Percentiles rank a stretch among this genome's conserved stretches.
These are phyloP conservation scores for Sorex maritimensis DNA, from an alignment of 2,797 vertebrate genomes.

Conservation along the genomic window DNA sequence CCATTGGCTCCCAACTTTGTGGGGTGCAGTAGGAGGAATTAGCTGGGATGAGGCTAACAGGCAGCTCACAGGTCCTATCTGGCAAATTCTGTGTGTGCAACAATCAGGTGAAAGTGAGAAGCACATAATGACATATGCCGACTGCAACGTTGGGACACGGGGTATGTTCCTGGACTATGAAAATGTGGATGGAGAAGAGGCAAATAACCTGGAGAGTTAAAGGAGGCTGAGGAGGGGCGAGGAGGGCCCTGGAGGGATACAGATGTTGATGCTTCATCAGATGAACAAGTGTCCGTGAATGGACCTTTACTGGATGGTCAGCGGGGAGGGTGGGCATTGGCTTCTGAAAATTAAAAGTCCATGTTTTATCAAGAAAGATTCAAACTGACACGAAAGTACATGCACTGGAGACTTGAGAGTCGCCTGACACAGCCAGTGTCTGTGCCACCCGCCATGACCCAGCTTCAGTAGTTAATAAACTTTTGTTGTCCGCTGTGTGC, in stretches of 20 bases:
- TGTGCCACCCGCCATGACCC: too few relatives aligned
- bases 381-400: not conserved
- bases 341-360: not conserved
- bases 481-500: too few relatives aligned
- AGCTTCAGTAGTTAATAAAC: too few relatives aligned
- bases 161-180: too few relatives aligned
- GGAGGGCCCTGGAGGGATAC: too few relatives aligned
- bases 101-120: not conserved
- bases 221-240: not conserved
- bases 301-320: too few relatives aligned
- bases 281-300: not conserved
- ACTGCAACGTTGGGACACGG: too few relatives aligned
- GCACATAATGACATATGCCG: not conserved
- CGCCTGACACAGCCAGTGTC: too few relatives aligned
- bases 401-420: too few relatives aligned
- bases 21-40: not conserved
- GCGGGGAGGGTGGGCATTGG: too few relatives aligned
- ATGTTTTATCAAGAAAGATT: not conserved
- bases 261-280: not conserved
- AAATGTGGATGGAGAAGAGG: not conserved
- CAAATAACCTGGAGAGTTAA: not conserved
- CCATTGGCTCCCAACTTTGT: too few relatives aligned
- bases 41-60: not conserved
- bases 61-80: not conserved
- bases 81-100: too few relatives aligned